Evolutionary conservation across 2,888 invertebrate species (phyloP).

Genomic region (Hetaerina titia): DNA sequence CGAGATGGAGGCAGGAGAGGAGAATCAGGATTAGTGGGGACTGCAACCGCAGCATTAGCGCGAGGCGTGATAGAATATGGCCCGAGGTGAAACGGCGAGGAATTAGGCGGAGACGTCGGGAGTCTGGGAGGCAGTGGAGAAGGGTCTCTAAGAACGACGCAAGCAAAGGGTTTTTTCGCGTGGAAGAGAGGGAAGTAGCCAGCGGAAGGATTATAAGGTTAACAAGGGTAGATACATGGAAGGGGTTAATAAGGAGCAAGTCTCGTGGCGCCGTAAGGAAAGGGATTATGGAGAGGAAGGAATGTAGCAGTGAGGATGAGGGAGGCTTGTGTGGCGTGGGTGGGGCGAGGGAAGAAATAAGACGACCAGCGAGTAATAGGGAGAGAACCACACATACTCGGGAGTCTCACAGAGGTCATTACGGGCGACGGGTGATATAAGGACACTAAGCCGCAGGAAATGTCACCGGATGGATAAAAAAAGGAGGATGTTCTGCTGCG

Average conservation of each 20-base stretch:
- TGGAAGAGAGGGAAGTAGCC: not conserved
- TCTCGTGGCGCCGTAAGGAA: not conserved
- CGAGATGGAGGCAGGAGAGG: not conserved
- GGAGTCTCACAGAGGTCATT: conserved; percentile 41
- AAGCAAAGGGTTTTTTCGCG: not conserved
- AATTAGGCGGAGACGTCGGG: not conserved
- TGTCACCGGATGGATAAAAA: conserved; percentile 28
- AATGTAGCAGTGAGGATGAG: not conserved
- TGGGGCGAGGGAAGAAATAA: not conserved
- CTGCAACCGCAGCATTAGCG: conserved; percentile 5
- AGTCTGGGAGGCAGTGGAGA: not conserved
- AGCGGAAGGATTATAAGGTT: not conserved
- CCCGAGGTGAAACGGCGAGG: conserved; percentile 3
- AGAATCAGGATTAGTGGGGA: not conserved
- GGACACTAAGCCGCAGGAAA: conserved; percentile 42
- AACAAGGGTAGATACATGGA: conserved; percentile 23
- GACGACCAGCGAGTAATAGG: not conserved
- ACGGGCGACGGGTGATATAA: not conserved
- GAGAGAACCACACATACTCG: not conserved
- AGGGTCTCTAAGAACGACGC: not conserved
- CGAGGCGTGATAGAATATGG: not conserved
- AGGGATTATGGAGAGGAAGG: not conserved
- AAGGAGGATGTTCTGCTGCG: not conserved
- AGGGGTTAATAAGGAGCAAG: conserved; percentile 28
- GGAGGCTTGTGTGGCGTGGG: not conserved